Evolutionary conservation across 2,888 invertebrate genomes (phyloP).

Genomic region (Panzeria rudis): DNA sequence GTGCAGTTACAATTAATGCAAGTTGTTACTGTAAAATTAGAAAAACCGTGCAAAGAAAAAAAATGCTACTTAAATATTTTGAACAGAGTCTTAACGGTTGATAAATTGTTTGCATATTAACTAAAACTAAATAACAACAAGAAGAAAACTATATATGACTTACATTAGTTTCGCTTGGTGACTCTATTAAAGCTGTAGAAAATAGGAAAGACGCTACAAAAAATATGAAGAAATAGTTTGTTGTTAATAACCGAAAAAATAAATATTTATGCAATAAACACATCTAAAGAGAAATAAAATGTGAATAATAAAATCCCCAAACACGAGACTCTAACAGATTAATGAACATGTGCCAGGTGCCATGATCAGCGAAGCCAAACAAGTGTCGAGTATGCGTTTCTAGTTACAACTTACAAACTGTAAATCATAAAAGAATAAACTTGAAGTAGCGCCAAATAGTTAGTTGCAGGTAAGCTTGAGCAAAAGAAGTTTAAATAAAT

Average conservation of each 20-base stretch:
- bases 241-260: constrained; percentile 43
- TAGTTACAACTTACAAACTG: constrained; percentile 74
- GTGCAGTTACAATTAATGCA: constrained; percentile 63
- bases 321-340: constrained; percentile 67
- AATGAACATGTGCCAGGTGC: constrained; percentile 72
- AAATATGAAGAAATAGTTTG: constrained; percentile 15
- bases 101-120: constrained; percentile 67
- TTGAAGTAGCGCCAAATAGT: constrained; percentile 1
- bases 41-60: not conserved
- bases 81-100: constrained; percentile 65
- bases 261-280: constrained; percentile 47
- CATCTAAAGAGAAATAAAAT: constrained; percentile 35
- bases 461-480: not conserved
- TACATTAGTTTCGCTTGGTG: constrained; percentile 75
- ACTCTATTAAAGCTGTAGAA: constrained; percentile 72
- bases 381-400: constrained; percentile 75
- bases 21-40: constrained; percentile 36
- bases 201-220: constrained; percentile 18
- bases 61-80: constrained; percentile 36
- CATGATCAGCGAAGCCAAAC: constrained; percentile 69
- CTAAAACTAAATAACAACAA: constrained; percentile 39
- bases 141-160: constrained; percentile 56
- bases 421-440: constrained; percentile 27
- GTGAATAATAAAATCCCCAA: constrained; percentile 43
- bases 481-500: constrained; percentile 52